Evolutionary conservation across 2,113 vertebrate genomes (phyloP).

Genomic region (Turdus rufiventris): DNA sequence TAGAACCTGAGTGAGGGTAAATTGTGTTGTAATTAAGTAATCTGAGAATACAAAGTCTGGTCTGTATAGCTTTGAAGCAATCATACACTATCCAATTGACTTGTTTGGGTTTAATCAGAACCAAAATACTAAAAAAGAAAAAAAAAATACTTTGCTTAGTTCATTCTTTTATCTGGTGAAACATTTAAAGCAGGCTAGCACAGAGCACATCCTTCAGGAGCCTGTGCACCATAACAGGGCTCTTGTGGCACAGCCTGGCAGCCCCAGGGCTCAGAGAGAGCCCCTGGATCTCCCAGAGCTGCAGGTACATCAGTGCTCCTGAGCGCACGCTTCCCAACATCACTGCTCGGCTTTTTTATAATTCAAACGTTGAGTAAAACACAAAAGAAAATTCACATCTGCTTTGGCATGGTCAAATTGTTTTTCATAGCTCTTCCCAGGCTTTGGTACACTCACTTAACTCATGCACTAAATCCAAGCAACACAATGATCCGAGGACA

Average conservation of each 20-base stretch:
- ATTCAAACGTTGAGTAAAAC: background rate
- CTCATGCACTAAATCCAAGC: background rate
- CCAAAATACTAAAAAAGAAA: background rate
- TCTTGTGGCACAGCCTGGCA: background rate
- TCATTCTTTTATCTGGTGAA: background rate
- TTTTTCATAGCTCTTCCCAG: background rate
- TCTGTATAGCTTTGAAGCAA: background rate
- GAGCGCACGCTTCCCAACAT: background rate
- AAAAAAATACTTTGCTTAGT: background rate
- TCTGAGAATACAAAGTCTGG: background rate
- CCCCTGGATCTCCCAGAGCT: background rate
- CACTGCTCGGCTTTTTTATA: background rate
- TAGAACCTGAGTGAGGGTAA: background rate
- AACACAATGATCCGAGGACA: background rate
- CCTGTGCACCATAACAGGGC: fast-evolving
- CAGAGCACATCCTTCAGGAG: background rate
- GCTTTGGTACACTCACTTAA: background rate
- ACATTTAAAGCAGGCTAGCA: background rate
- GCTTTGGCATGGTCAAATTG: background rate
- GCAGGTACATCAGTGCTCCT: background rate
- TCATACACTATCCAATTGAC: background rate
- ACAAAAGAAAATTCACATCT: background rate
- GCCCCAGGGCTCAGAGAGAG: background rate
- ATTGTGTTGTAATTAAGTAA: background rate
- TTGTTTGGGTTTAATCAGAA: background rate